A percentile compares a stretch with the other conserved stretches of the same genome.
phyloP scores from a whole-genome alignment of 2,797 vertebrate genomes.

The Loriculus beryllinus region DNA sequence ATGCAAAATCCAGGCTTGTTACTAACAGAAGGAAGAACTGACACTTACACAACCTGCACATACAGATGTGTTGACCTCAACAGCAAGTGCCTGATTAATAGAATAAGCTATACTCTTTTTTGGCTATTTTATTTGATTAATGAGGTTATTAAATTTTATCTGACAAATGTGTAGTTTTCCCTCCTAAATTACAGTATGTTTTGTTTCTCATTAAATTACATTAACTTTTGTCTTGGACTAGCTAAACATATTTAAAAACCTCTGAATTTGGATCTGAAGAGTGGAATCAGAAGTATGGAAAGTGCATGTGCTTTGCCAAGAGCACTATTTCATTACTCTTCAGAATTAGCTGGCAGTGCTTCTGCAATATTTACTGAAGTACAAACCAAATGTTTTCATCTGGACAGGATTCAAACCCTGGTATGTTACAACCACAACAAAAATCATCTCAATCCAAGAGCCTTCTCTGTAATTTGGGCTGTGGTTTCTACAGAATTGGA shows the following conservation, averaged over 20 bases:
- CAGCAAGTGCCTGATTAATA: slow-evolving; percentile 6
- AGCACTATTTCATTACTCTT: slow-evolving; percentile 76
- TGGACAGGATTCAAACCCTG: slow-evolving; percentile 77
- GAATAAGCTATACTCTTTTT: background rate
- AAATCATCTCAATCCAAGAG: slow-evolving; percentile 74
- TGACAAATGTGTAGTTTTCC: background rate
- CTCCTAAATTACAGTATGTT: background rate
- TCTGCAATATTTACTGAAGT: slow-evolving; percentile 77
- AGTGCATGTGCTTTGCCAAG: slow-evolving; percentile 70
- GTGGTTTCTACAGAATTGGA: slow-evolving; percentile 70
- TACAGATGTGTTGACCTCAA: background rate
- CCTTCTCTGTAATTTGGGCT: slow-evolving; percentile 72
- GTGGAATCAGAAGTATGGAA: slow-evolving; percentile 65
- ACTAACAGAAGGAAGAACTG: background rate
- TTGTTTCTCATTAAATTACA: slow-evolving; percentile 56
- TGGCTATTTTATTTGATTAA: slow-evolving; percentile 33
- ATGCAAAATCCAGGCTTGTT: background rate
- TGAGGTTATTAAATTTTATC: background rate
- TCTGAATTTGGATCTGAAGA: slow-evolving; percentile 69
- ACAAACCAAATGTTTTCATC: slow-evolving; percentile 80
- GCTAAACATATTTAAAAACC: slow-evolving; percentile 44
- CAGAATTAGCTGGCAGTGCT: slow-evolving; percentile 76
- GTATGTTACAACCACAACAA: slow-evolving; percentile 75
- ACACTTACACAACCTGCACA: background rate
- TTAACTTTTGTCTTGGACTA: slow-evolving; percentile 63